Base-by-base conservation (phyloP, 2,113 vertebrate genomes). In the Oreotrochilus melanogaster region DNA sequence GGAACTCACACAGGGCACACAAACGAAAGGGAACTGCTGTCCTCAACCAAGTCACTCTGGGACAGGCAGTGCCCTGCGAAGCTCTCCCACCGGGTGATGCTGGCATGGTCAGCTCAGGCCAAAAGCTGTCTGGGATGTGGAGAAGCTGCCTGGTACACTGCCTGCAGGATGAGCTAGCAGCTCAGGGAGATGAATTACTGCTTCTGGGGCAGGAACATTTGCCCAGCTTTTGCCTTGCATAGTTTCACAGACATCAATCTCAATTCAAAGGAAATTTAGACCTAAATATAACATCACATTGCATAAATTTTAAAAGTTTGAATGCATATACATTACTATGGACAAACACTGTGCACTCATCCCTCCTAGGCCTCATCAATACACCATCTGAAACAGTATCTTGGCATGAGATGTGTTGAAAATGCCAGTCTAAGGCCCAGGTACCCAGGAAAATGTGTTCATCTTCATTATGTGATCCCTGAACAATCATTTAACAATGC, bases 41-140 rank as follows among this genome's bases (percentile, higher is more conserved):
- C 84, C 92, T 71, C 78, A 62, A 31, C 45, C 54, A 61, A 87
- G 84, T 78, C 76, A 48, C 91, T 21, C 37, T 8, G 80, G 91
- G 86, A 48, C 80, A 87, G 31, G 75, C 86, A 60, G 94, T 53
- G 51, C 69, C 70, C 60, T 45, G 90, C 6, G 6, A 91, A 85
- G 78, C 50, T 37, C 64, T 56, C 45, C 3, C 0, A 2, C 76
- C 50, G 60, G 42, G 56, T 2, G 50, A 48, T 39, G 50, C 82
- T 78, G 95, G 88, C 80, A 86, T 72, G 92, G 94, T 96, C 48
- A 92, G 86, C 5, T 81, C 27, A 76, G 94, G 93, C 30, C 84
- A 81, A 24, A 6, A 2, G 5, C 30, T 3, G 39, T 11, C 39
- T 39, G 12, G 39, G 12, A 39, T 39, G 39, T 39, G 39, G 39